phyloP scores from a whole-genome alignment of 2,113 vertebrate genomes.

The Stigmatopora nigra region DNA sequence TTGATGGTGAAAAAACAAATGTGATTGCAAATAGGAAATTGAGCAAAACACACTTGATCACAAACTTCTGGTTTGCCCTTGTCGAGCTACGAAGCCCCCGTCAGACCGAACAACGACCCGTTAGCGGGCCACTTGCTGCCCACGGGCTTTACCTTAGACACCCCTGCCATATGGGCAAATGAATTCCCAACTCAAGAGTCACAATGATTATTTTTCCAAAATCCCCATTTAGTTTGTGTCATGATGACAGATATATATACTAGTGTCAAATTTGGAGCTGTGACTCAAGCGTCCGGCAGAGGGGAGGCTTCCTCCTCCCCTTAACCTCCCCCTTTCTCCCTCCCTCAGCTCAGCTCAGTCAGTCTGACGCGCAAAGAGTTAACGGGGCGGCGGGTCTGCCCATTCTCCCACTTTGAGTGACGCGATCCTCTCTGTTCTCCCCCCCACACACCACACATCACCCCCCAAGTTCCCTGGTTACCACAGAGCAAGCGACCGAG shows the following conservation, averaged over 20 bases:
- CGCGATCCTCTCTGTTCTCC: slow-evolving; percentile 79
- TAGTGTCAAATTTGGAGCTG: neutral
- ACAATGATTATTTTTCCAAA: slow-evolving; percentile 1
- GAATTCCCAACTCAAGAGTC: neutral
- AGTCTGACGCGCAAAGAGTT: slow-evolving; percentile 65
- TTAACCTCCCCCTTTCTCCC: neutral
- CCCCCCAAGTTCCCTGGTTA: slow-evolving; percentile 82
- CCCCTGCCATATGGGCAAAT: neutral
- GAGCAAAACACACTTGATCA: too few species aligned
- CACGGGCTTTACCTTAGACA: too few species aligned
- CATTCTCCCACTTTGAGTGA: slow-evolving; percentile 76
- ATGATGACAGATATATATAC: too few species aligned
- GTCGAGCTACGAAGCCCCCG: too few species aligned
- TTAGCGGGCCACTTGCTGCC: too few species aligned
- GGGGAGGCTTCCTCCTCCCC: slow-evolving; percentile 7
- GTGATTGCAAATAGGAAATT: too few species aligned
- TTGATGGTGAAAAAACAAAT: too few species aligned
- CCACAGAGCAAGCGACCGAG: slow-evolving; percentile 74
- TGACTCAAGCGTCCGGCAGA: neutral
- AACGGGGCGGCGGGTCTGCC: slow-evolving; percentile 73
- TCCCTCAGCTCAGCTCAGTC: slow-evolving; percentile 10
- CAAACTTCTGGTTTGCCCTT: too few species aligned
- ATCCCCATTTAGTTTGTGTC: neutral
- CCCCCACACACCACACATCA: slow-evolving; percentile 59
- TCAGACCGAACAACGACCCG: too few species aligned